Conservation (phyloP, 2,113 vertebrate species). For the Sturnira hondurensis region DNA sequence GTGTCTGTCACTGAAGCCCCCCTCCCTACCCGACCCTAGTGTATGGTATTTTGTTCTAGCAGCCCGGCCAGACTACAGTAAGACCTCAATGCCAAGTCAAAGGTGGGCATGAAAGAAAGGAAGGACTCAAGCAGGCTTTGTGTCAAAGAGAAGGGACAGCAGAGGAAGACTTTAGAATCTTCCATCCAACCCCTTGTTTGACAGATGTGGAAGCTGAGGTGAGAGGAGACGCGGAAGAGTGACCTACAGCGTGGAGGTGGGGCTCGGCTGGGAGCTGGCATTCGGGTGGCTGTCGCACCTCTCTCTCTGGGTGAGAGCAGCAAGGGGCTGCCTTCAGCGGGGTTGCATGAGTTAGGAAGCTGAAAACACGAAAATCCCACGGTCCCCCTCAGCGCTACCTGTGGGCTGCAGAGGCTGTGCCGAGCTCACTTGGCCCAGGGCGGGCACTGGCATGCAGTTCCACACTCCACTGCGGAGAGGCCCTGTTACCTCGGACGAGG, state of each 20-base stretch:
- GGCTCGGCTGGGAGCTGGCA: not conserved
- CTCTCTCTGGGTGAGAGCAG: not conserved
- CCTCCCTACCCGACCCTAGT: too few relatives aligned
- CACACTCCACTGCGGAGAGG: not conserved
- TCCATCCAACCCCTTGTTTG: not conserved
- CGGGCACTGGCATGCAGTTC: not conserved
- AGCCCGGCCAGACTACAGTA: too few relatives aligned
- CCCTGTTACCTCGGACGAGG: not conserved
- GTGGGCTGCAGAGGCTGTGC: not conserved
- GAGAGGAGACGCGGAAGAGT: not conserved
- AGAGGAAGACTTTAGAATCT: not conserved
- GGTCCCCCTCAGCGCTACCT: not conserved
- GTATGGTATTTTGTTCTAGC: not conserved
- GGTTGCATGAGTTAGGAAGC: not conserved
- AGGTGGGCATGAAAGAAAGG: slow-evolving; percentile 18
- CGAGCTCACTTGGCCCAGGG: too few relatives aligned
- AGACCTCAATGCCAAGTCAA: not conserved
- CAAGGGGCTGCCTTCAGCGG: not conserved
- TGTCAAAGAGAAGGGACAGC: not conserved
- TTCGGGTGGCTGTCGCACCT: too few relatives aligned
- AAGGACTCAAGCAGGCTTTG: not conserved
- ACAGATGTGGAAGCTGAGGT: not conserved
- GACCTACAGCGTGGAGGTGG: rapidly evolving
- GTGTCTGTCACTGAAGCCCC: not conserved
- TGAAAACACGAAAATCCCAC: not conserved